Conservation (phyloP, 2,888 invertebrate genomes). For the Branchellion lobata region DNA sequence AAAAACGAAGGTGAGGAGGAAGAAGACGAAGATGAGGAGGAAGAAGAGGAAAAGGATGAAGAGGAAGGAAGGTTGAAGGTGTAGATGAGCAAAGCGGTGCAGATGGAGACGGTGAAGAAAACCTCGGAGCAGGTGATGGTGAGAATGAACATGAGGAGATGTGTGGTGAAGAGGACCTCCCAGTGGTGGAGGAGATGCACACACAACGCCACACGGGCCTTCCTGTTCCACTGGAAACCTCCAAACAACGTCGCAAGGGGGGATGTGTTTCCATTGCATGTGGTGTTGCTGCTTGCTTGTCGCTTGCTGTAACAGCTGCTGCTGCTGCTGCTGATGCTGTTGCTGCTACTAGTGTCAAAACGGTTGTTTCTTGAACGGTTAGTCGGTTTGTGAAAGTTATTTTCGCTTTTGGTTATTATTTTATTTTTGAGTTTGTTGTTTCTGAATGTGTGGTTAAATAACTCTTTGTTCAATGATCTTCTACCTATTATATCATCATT, state of each 20-base stretch:
- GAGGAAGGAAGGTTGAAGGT: too few species aligned
- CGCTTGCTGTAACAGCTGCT: background rate
- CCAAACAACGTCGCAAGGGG: too few species aligned
- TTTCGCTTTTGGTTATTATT: too few species aligned
- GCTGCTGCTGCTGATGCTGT: background rate
- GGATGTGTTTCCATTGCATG: background rate
- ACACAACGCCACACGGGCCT: background rate
- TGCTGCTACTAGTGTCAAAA: background rate
- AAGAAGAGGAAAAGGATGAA: too few species aligned
- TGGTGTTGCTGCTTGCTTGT: background rate
- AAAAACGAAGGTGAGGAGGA: too few species aligned
- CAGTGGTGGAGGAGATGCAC: background rate
- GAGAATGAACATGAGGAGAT: background rate
- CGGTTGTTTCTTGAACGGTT: constrained; percentile 1
- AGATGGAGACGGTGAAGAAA: background rate
- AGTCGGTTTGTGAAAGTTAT: too few species aligned
- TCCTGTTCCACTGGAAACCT: background rate
- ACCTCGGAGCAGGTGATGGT: background rate
- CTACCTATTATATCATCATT: background rate
- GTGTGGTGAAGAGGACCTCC: background rate
- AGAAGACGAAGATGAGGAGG: too few species aligned
- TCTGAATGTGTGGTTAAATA: too few species aligned
- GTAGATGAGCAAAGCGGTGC: too few species aligned
- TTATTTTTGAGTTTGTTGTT: too few species aligned
- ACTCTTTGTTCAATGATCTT: background rate